A percentile compares a stretch with the other conserved stretches of the same genome.
These are phyloP conservation scores for Empidonax alnorum DNA, from an alignment of 2,113 vertebrate species.

Conservation along the genomic window DNA sequence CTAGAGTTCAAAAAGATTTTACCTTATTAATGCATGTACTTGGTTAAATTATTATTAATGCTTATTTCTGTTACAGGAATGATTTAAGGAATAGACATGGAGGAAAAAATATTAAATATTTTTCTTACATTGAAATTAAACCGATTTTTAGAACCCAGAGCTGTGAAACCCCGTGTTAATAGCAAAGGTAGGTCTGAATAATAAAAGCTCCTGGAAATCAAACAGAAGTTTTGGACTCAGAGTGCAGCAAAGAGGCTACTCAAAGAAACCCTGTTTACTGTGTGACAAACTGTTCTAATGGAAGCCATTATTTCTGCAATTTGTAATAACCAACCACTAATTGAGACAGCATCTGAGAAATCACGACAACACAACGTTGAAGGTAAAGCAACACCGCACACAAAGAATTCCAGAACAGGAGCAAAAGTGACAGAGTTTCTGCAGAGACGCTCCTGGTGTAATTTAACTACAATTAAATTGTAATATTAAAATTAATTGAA, in stretches of 20 bases:
- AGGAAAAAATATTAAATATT: conserved; percentile 42
- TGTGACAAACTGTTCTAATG: neutral
- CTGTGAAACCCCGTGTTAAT: neutral
- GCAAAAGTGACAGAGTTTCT: neutral
- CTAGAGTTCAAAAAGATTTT: conserved; percentile 65
- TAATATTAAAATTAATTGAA: neutral
- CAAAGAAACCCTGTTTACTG: neutral
- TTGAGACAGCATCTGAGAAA: neutral
- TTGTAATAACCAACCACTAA: neutral
- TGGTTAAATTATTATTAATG: conserved; percentile 55
- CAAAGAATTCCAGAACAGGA: neutral
- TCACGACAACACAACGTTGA: neutral
- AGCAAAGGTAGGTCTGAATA: neutral
- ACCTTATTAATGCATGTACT: conserved; percentile 55
- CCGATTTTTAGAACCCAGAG: conserved; percentile 29
- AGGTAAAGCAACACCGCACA: neutral
- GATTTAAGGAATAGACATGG: conserved; percentile 45
- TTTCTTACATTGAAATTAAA: conserved; percentile 31
- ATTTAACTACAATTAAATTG: neutral
- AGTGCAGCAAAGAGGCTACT: neutral
- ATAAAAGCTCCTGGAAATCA: conserved; percentile 9
- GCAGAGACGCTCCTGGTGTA: neutral
- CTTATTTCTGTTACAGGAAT: conserved; percentile 37
- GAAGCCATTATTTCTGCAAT: neutral
- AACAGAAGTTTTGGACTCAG: neutral